Conservation (phyloP, 2,888 invertebrate species). For the Caenorhabditis sp. region DNA sequence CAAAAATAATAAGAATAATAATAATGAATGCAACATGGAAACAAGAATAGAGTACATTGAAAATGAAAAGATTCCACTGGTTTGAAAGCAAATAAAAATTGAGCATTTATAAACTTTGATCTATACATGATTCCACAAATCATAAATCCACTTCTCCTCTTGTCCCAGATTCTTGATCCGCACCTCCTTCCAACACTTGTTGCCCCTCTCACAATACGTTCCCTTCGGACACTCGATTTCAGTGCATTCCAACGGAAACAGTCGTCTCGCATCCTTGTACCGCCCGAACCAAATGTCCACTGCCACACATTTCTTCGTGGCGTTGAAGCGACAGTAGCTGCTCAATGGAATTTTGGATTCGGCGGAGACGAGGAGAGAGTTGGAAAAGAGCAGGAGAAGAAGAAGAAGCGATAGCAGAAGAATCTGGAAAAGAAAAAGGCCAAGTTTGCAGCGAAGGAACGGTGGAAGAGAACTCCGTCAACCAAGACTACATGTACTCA, state of each 20-base stretch:
- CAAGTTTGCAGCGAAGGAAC: too few relatives aligned
- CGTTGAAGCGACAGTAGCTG: constrained; percentile 20
- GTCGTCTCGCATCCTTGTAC: constrained; percentile 3
- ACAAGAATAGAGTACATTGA: too few relatives aligned
- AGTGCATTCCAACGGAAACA: constrained; percentile 47
- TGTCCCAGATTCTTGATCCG: background rate
- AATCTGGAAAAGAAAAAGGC: too few relatives aligned
- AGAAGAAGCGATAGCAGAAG: too few relatives aligned
- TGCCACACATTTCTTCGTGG: constrained; percentile 13
- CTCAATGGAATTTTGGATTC: constrained; percentile 1
- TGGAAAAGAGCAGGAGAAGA: background rate
- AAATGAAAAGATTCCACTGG: too few relatives aligned
- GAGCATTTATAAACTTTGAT: too few relatives aligned
- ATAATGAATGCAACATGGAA: too few relatives aligned
- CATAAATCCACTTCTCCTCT: constrained; percentile 15
- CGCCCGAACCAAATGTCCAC: constrained; percentile 45
- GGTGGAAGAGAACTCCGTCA: too few relatives aligned
- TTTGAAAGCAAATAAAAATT: too few relatives aligned
- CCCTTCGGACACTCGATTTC: constrained; percentile 27
- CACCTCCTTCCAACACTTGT: constrained; percentile 36
- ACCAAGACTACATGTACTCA: too few relatives aligned
- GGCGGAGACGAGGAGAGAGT: background rate
- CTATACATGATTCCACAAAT: constrained; percentile 20
- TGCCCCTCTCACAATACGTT: constrained; percentile 12
- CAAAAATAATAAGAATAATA: too few relatives aligned